Evolutionary conservation across 2,113 vertebrate genomes (phyloP).

Genomic region (Catagonus wagneri): DNA sequence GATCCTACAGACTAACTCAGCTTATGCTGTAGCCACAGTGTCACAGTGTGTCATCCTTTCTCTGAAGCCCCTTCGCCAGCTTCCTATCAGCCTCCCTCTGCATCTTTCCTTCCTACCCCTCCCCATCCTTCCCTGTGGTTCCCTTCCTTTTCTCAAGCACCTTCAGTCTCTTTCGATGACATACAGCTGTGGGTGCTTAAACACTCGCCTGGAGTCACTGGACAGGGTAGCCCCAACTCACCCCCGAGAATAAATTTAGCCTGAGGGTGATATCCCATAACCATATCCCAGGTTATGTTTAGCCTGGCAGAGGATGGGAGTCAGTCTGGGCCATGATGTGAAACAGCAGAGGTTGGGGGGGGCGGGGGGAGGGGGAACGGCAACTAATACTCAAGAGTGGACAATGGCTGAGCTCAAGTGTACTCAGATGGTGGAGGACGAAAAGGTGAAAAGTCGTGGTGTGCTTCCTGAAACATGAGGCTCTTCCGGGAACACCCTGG

Average conservation of each 20-base stretch:
- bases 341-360: not conserved
- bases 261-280: constrained; percentile 30
- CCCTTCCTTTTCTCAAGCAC: not conserved
- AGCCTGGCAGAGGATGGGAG: constrained; percentile 64
- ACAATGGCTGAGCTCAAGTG: not conserved
- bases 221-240: constrained; percentile 66
- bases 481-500: constrained; percentile 65
- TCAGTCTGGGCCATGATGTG: not conserved
- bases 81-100: not conserved
- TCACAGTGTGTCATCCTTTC: not conserved
- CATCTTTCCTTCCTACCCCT: not conserved
- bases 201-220: not conserved
- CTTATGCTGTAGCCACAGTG: not conserved
- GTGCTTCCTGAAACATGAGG: constrained; percentile 74
- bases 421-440: not conserved
- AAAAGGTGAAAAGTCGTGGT: not conserved
- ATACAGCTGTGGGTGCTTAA: not conserved
- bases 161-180: not conserved
- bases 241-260: constrained; percentile 71
- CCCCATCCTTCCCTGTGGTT: fast-evolving
- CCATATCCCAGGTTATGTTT: constrained; percentile 80
- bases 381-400: not conserved
- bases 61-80: not conserved
- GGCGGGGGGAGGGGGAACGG: not conserved
- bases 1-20: not conserved